These are phyloP conservation scores for Exocentrus adspersus DNA, from an alignment of 2,888 invertebrate species.

Conservation along the genomic window DNA sequence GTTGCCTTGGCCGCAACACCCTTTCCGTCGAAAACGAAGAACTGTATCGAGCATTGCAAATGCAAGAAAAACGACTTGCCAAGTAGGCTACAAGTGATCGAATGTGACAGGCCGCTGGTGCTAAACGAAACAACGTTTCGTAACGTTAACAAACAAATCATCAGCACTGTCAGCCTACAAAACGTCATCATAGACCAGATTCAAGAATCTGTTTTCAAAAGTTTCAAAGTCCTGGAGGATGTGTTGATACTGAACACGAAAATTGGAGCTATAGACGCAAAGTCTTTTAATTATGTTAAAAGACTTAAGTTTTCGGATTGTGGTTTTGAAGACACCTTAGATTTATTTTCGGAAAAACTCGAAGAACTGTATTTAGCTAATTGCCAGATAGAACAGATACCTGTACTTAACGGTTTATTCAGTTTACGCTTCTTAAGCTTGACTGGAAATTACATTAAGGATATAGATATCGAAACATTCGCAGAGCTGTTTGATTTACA, in stretches of 20 bases:
- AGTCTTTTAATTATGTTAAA: constrained; percentile 71
- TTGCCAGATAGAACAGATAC: constrained; percentile 74
- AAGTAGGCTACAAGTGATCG: constrained; percentile 45
- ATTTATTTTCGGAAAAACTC: constrained; percentile 49
- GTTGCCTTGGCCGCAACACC: constrained; percentile 38
- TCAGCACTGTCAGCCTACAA: constrained; percentile 47
- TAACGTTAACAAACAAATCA: constrained; percentile 40
- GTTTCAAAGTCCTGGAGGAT: constrained; percentile 72
- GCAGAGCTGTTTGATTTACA: constrained; percentile 72
- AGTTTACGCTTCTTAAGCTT: constrained; percentile 72
- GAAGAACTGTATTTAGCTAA: constrained; percentile 78
- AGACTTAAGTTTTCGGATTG: constrained; percentile 66
- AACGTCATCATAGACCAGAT: constrained; percentile 70
- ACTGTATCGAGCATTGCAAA: constrained; percentile 48
- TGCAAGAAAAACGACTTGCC: constrained; percentile 46
- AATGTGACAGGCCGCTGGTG: constrained; percentile 48
- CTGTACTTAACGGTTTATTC: constrained; percentile 62
- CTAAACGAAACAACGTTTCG: constrained; percentile 46
- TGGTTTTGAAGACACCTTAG: constrained; percentile 49
- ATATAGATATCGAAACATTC: constrained; percentile 71
- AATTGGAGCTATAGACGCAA: constrained; percentile 73
- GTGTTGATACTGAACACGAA: constrained; percentile 77
- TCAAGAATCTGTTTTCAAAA: constrained; percentile 76
- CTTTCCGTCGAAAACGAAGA: constrained; percentile 35
- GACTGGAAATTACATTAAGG: constrained; percentile 73